Conservation (phyloP, 2,113 vertebrate species). For the Vicugna pacos region DNA sequence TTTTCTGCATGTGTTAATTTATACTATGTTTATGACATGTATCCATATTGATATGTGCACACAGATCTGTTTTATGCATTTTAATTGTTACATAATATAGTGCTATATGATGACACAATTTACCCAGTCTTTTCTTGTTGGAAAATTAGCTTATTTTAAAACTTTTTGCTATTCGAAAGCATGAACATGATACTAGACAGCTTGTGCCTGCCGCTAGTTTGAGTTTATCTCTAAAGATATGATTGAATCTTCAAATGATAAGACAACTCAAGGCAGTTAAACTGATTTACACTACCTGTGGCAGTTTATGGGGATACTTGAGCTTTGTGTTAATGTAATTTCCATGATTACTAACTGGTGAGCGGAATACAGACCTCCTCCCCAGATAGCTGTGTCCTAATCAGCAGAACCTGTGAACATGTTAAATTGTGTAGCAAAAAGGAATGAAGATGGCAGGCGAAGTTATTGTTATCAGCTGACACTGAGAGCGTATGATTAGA, state of each 20-base stretch:
- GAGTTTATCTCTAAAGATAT: not conserved
- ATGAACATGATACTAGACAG: not conserved
- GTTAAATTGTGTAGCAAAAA: not conserved
- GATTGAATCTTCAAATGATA: not conserved
- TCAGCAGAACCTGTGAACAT: not conserved
- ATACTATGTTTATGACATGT: not conserved
- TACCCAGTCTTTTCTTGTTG: not conserved
- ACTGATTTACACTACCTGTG: not conserved
- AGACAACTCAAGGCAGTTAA: not conserved
- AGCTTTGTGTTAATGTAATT: not conserved
- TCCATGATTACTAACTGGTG: not conserved
- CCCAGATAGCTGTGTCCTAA: not conserved
- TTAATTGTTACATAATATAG: not conserved
- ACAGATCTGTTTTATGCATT: not conserved
- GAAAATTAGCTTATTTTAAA: slow-evolving; percentile 1
- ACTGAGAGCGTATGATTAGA: not conserved
- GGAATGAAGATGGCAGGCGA: not conserved
- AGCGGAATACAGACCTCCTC: not conserved
- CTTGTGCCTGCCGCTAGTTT: not conserved
- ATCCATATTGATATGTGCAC: not conserved
- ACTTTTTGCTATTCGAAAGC: not conserved
- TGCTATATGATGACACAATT: not conserved
- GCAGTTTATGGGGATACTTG: not conserved
- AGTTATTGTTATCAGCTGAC: not conserved
- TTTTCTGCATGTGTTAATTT: not conserved